A percentile compares a stretch with the other conserved stretches of the same genome.
These are phyloP conservation scores for Keiferia lycopersicella DNA, from an alignment of 2,888 invertebrate genomes.

Conservation along the genomic window DNA sequence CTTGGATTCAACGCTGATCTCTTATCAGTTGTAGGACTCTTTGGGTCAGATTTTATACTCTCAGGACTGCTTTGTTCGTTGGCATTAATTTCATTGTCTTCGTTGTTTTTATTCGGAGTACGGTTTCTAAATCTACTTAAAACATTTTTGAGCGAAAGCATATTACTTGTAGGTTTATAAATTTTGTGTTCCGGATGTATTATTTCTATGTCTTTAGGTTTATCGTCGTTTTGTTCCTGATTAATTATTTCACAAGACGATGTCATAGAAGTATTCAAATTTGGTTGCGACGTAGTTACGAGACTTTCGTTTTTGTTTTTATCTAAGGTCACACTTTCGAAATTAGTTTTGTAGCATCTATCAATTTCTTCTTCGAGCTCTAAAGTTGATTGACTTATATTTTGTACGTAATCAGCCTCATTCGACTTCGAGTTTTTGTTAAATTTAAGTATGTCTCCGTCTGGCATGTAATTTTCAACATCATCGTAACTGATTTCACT, in stretches of 20 bases:
- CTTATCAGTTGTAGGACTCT: slow-evolving; percentile 70
- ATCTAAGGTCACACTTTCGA: slow-evolving; percentile 63
- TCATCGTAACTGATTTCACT: slow-evolving; percentile 85
- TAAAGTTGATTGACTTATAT: slow-evolving; percentile 73
- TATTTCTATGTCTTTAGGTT: slow-evolving; percentile 67
- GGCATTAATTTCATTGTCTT: slow-evolving; percentile 68
- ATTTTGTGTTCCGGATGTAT: slow-evolving; percentile 91
- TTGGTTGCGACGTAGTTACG: slow-evolving; percentile 64
- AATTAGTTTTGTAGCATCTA: slow-evolving; percentile 75
- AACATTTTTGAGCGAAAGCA: slow-evolving; percentile 80
- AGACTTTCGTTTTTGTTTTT: slow-evolving; percentile 62
- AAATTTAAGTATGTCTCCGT: slow-evolving; percentile 71
- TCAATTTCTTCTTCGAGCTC: slow-evolving; percentile 78
- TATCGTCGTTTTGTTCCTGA: slow-evolving; percentile 67
- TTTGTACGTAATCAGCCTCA: slow-evolving; percentile 61
- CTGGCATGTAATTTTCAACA: slow-evolving; percentile 81
- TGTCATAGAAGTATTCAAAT: slow-evolving; percentile 75
- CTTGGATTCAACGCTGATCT: slow-evolving; percentile 68
- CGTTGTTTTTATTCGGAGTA: slow-evolving; percentile 64
- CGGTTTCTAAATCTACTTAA: slow-evolving; percentile 77
- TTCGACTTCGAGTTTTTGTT: slow-evolving; percentile 60
- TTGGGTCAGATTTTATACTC: slow-evolving; percentile 58
- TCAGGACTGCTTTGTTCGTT: slow-evolving; percentile 67
- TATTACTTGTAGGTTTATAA: slow-evolving; percentile 83
- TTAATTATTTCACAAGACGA: slow-evolving; percentile 80